Evolutionary conservation across 1,140 invertebrate genomes (phyloP), one percentile per base, ranked within the genome.

Genomic region (Brachionus koreanus): DNA sequence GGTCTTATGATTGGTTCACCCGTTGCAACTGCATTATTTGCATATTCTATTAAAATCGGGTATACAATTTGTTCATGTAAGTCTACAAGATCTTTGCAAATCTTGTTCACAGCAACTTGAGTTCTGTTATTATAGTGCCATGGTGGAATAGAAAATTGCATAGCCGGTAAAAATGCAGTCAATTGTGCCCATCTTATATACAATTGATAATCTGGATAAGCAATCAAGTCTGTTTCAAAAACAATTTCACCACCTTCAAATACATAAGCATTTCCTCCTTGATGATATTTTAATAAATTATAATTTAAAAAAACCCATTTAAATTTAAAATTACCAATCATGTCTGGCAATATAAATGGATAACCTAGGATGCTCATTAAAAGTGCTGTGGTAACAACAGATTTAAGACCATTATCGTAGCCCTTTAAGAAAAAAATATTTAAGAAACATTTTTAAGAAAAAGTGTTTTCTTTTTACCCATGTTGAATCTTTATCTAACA

Each of bases 341-440:
- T 95, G 86, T 96, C 95, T 0, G 94, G 94, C 1, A 97, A 87
- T 5, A 96, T 92, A 84, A 93, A 92, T 0, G 92, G 91, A 87
- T 96, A 96, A 5, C 95, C 95, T 84, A 93, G 91, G 49, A 95
- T 86, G 84, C 94, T 94, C 83, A 96, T 93, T n/a, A 93, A 92
- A 2, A 96, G 87, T 0, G 93, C 87, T 2, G 93, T 93, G 0
- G 94, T 93, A 46, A 97, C 92, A 6, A 97, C 85, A 0, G 94
- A 93, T 85, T 92, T 91, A n/a, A 97, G 88, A 0, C 95, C 95
- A 86, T 95, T 94, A 83, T 93, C 90, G 83, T 91, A 90, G 4
- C 90, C 91, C 76, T 79, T 13, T 13, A 46, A 46, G 9, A 13
- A 10, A 9, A 65, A 19, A 75, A 75, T n/a, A n/a, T n/a, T n/a